A percentile compares a stretch with the other conserved stretches of the same genome.
Conservation (phyloP, 1,140 invertebrate genomes). For the Antheraea pernyi region DNA sequence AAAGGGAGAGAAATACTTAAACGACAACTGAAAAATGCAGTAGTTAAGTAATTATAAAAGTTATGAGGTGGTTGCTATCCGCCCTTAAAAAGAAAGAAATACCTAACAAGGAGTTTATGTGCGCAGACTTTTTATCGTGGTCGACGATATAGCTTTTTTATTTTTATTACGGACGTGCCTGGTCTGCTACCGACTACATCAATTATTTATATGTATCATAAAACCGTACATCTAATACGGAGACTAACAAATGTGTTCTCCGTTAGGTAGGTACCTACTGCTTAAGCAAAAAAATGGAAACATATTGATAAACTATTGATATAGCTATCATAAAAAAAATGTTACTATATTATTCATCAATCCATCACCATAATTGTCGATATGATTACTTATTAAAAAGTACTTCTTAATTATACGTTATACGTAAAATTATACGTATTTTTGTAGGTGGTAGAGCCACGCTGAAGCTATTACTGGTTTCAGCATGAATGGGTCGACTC, state of each 20-base stretch:
- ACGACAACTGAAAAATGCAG: not conserved
- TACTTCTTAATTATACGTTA: too few species aligned
- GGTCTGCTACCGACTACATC: conserved; percentile 48
- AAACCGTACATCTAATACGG: conserved; percentile 30
- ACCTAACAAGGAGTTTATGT: conserved; percentile 26
- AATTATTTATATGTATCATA: conserved; percentile 49
- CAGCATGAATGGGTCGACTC: too few species aligned
- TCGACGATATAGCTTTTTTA: conserved; percentile 56
- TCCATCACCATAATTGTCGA: too few species aligned
- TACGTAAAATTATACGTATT: too few species aligned
- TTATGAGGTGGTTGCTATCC: not conserved
- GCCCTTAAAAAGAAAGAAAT: conserved; percentile 13
- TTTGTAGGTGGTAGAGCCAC: too few species aligned
- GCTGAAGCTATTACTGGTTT: too few species aligned
- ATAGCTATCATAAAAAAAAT: too few species aligned
- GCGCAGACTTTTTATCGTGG: conserved; percentile 46
- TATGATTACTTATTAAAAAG: too few species aligned
- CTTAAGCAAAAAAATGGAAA: not conserved
- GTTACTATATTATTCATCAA: too few species aligned
- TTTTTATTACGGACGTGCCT: conserved; percentile 59
- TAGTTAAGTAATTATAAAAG: not conserved
- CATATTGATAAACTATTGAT: not conserved
- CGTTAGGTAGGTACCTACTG: not conserved
- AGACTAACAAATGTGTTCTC: conserved; percentile 1
- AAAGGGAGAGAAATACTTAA: not conserved